Percentiles rank a stretch among this genome's conserved stretches.
phyloP scores from a whole-genome alignment of 2,797 vertebrate genomes.

The Darevskia nairensis region DNA sequence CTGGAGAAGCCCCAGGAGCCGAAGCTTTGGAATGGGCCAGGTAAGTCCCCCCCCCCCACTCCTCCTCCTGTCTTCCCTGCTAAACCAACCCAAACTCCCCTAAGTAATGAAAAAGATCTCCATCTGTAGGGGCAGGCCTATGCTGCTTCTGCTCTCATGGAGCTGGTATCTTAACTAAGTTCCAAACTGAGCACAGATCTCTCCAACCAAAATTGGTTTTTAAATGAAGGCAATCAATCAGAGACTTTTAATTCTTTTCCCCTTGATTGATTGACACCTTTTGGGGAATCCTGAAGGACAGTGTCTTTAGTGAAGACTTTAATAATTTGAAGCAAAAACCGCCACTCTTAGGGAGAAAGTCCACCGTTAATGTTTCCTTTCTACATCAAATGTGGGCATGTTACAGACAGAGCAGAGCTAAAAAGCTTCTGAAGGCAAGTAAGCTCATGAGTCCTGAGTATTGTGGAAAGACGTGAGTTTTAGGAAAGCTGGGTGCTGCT shows the following conservation, averaged over 20 bases:
- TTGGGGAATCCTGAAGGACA: background rate
- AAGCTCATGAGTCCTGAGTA: too few species aligned
- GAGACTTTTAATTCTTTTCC: background rate
- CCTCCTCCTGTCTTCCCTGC: background rate
- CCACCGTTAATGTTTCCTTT: background rate
- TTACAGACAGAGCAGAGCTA: background rate
- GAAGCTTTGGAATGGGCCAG: constrained; percentile 86
- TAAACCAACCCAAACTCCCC: background rate
- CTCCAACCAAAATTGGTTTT: background rate
- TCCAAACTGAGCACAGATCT: background rate
- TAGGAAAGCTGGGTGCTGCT: background rate
- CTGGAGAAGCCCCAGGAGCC: constrained; percentile 63
- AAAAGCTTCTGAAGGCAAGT: background rate
- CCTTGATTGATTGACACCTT: background rate
- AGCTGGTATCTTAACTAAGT: too few species aligned
- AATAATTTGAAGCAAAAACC: background rate
- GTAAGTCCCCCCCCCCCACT: constrained; percentile 72
- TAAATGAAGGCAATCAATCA: background rate
- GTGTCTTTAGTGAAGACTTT: background rate
- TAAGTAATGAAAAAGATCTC: background rate
- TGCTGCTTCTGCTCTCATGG: background rate
- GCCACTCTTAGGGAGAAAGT: too few species aligned
- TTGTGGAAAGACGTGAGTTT: background rate
- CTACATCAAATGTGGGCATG: background rate
- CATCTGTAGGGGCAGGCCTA: too few species aligned